These are phyloP conservation scores for Drosophila paucipuncta DNA, from an alignment of 2,888 invertebrate species.

Conservation along the genomic window DNA sequence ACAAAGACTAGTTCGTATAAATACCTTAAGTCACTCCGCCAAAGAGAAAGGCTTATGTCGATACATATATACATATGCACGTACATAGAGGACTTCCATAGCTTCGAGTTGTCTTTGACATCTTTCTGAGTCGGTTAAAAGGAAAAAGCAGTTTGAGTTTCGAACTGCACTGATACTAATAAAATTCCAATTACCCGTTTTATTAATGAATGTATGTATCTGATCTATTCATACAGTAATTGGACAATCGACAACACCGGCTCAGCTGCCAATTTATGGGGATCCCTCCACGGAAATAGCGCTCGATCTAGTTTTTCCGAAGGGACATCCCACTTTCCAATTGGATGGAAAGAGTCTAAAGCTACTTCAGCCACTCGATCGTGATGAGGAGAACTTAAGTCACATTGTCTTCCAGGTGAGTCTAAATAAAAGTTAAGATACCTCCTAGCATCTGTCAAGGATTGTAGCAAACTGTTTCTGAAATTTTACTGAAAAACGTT, in stretches of 20 bases:
- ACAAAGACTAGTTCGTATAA: constrained; percentile 10
- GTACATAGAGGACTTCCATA: constrained; percentile 11
- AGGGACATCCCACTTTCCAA: constrained; percentile 91
- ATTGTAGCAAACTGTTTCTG: neutral
- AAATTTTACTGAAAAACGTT: neutral
- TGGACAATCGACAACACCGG: constrained; percentile 93
- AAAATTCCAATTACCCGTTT: constrained; percentile 5
- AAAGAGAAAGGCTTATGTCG: constrained; percentile 69
- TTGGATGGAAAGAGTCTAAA: constrained; percentile 93
- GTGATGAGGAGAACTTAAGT: constrained; percentile 93
- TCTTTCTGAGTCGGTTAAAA: constrained; percentile 1
- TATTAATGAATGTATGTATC: constrained; percentile 5
- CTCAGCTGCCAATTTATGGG: constrained; percentile 93
- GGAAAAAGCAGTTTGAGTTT: constrained; percentile 1
- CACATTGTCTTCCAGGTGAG: constrained; percentile 95
- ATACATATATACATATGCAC: constrained; percentile 6
- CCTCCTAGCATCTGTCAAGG: neutral
- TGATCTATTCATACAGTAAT: constrained; percentile 88
- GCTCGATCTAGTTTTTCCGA: constrained; percentile 92
- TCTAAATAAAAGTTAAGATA: neutral
- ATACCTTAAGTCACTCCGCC: constrained; percentile 40
- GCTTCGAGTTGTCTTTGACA: constrained; percentile 13
- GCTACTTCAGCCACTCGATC: constrained; percentile 92
- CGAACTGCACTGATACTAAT: constrained; percentile 11
- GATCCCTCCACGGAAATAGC: constrained; percentile 92